Evolutionary conservation across 1,140 invertebrate genomes (phyloP).

Genomic region (Aphidius gifuensis): DNA sequence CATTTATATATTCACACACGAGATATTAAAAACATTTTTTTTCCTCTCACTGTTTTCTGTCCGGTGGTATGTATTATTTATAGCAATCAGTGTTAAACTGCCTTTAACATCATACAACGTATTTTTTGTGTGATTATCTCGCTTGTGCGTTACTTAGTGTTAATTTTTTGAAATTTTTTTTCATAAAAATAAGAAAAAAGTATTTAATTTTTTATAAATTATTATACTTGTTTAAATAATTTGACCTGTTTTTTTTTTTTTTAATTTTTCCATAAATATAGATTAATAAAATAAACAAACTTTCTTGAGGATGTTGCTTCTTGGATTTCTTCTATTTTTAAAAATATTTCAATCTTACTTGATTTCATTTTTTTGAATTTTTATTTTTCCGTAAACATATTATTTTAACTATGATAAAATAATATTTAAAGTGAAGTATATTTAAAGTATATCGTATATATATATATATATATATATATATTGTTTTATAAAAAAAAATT

Average conservation of each 20-base stretch:
- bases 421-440: neutral
- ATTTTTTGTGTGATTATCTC: conserved; percentile 43
- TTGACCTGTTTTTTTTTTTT: no score
- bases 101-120: conserved; percentile 38
- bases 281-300: neutral
- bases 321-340: conserved; percentile 22
- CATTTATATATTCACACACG: no score
- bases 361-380: neutral
- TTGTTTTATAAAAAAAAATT: neutral
- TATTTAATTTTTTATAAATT: no score
- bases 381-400: neutral
- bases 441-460: no score
- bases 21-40: no score
- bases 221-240: no score
- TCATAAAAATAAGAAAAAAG: no score
- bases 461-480: neutral
- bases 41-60: no score
- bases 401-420: no score
- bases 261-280: neutral
- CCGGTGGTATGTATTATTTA: conserved; percentile 48
- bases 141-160: conserved; percentile 21
- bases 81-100: conserved; percentile 51
- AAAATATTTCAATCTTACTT: conserved; percentile 13
- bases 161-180: no score
- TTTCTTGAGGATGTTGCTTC: conserved; percentile 15